Percentiles rank a stretch among this genome's conserved stretches.
phyloP scores from a whole-genome alignment of 1,140 invertebrate genomes.

The Brachionus rubens region DNA sequence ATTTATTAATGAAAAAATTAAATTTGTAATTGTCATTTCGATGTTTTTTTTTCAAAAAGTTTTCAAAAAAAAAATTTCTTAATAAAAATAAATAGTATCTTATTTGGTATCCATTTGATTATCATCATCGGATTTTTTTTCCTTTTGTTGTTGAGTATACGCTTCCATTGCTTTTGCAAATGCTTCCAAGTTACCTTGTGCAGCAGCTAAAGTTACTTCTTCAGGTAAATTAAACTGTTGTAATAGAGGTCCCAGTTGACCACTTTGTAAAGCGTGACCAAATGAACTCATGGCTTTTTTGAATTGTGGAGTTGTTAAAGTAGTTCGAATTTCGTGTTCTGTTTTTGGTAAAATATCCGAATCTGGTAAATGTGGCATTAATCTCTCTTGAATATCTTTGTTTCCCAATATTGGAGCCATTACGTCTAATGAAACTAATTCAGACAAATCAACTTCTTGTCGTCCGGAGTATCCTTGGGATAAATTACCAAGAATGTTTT shows the following conservation, averaged over 20 bases:
- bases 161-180: conserved; percentile 46
- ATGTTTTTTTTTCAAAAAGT: not conserved
- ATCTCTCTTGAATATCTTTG: conserved; percentile 28
- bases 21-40: too few relatives aligned
- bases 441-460: conserved; percentile 39
- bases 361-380: conserved; percentile 11
- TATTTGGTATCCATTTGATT: conserved; percentile 46
- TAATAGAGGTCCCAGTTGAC: conserved; percentile 34
- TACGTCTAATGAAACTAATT: conserved; percentile 8
- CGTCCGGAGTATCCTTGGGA: not conserved
- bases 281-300: conserved; percentile 31
- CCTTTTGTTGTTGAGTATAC: conserved; percentile 30
- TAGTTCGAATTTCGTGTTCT: conserved; percentile 31
- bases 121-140: conserved; percentile 27
- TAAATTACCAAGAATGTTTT: conserved; percentile 45
- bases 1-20: too few relatives aligned
- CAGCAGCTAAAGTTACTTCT: not conserved
- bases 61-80: not conserved
- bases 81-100: not conserved
- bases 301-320: conserved; percentile 39
- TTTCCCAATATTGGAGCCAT: conserved; percentile 39
- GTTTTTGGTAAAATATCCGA: conserved; percentile 26
- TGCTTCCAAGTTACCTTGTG: not conserved
- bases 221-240: conserved; percentile 33
- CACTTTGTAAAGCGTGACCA: conserved; percentile 33